These are phyloP conservation scores for Apaloderma vittatum DNA, from an alignment of 2,113 vertebrate species.

Conservation along the genomic window DNA sequence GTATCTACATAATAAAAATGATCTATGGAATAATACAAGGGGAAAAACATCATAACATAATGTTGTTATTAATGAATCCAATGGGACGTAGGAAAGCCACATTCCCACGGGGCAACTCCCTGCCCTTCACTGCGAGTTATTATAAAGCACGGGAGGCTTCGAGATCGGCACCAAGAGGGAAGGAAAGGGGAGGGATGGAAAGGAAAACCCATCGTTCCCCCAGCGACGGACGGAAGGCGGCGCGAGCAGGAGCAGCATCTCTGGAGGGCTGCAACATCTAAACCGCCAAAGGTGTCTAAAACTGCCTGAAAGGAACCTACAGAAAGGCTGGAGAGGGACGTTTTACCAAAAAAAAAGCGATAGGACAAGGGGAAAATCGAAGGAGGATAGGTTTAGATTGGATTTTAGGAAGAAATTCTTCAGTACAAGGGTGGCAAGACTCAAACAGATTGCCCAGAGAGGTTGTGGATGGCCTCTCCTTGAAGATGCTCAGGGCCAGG, in stretches of 20 bases:
- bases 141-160: neutral
- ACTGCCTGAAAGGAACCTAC: no score
- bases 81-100: neutral
- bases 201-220: neutral
- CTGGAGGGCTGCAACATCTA: accelerated
- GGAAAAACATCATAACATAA: constrained; percentile 58
- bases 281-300: accelerated
- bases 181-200: neutral
- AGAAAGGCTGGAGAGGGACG: no score
- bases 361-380: no score
- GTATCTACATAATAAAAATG: constrained; percentile 81
- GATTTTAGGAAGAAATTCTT: no score
- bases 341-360: no score
- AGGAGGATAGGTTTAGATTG: no score
- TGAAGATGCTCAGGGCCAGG: no score
- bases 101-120: neutral
- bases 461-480: no score
- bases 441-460: no score
- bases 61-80: constrained; percentile 73
- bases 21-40: constrained; percentile 73
- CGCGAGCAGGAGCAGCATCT: neutral
- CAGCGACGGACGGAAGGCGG: neutral
- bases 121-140: neutral
- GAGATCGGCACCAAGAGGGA: neutral
- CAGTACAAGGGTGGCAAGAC: no score